These are phyloP conservation scores for Aldabrachelys gigantea DNA, from an alignment of 2,113 vertebrate species.

Conservation along the genomic window DNA sequence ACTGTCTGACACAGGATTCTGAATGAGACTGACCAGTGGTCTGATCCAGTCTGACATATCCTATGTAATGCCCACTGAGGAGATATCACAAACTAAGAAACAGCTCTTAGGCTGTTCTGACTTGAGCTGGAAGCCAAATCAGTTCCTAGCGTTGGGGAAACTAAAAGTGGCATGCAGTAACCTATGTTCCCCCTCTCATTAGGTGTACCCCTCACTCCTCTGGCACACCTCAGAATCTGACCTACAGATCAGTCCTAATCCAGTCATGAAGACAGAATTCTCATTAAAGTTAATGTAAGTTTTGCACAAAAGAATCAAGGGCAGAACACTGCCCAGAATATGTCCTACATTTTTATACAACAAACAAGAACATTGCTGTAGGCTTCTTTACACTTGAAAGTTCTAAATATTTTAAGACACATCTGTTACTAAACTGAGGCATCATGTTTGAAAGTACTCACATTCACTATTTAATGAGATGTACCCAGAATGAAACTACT, in stretches of 20 bases:
- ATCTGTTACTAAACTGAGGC: constrained; percentile 75
- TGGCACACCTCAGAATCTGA: constrained; percentile 62
- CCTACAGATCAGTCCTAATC: constrained; percentile 62
- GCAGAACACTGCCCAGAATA: constrained; percentile 73
- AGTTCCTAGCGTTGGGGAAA: constrained; percentile 27
- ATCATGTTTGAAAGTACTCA: constrained; percentile 71
- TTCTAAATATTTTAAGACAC: constrained; percentile 79
- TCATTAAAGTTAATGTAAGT: constrained; percentile 62
- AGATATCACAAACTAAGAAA: not conserved
- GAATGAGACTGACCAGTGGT: not conserved
- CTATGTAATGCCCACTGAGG: not conserved
- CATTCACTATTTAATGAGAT: constrained; percentile 75
- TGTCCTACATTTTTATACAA: constrained; percentile 78
- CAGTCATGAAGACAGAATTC: constrained; percentile 61
- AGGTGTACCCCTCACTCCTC: constrained; percentile 55
- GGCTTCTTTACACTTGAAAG: constrained; percentile 77
- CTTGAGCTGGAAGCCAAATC: constrained; percentile 29
- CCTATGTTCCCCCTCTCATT: constrained; percentile 42
- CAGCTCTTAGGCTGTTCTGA: not conserved
- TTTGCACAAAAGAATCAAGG: constrained; percentile 70
- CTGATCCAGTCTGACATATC: not conserved
- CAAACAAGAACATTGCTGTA: constrained; percentile 75
- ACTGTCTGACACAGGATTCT: not conserved
- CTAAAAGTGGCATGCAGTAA: constrained; percentile 33
- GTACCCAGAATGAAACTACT: constrained; percentile 61